Base-by-base conservation (phyloP, 1,140 invertebrate species). In the Harlomillsia oculata region DNA sequence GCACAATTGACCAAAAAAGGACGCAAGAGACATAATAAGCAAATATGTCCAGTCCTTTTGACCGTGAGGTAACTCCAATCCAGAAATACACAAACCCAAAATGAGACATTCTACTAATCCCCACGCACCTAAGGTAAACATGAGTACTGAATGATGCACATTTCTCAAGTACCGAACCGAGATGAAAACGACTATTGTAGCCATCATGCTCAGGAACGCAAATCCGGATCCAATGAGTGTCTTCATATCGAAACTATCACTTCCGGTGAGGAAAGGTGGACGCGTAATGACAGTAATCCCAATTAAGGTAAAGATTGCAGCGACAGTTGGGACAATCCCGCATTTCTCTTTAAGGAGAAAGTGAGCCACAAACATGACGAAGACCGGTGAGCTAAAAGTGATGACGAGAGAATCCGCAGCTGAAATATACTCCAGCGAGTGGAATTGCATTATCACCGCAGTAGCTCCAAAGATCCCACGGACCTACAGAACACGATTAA, bases 291-390 rank as follows among this genome's bases (percentile, higher is more conserved):
- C 74, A n/a, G 89, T 74, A 9, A 92, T 86, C 16, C 89, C 90
- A 52, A 89, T 75, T 20, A 93, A 68, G 2, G 89, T 90, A 39
- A 91, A 69, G 62, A 86, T 75, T 26, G 91, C 83, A 3, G 84
- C 87, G 34, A 91, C 69, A 13, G 84, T 79, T 64, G 88, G 88
- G 69, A 90, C 89, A 13, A 88, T 70, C 14, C 87, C 87, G 71
- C 87, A 93, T 2, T 84, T 84, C 67, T 93, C 89, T 69, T 90
- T 89, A 2, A 94, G 75, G 71, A 92, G 90, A 62, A 90, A 80
- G 56, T 81, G 76, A 9, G 89, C 89, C 70, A 92, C 89, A 63
- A 93, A 82, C 21, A 85, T 83, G 9, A 91, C 89, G 74, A 93
- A 90, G 13, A 93, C 87, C 13, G 87, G 86, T 14, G 53, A 43